Evolutionary conservation across 2,888 invertebrate species (phyloP).

Genomic region (Lingula anatina): DNA sequence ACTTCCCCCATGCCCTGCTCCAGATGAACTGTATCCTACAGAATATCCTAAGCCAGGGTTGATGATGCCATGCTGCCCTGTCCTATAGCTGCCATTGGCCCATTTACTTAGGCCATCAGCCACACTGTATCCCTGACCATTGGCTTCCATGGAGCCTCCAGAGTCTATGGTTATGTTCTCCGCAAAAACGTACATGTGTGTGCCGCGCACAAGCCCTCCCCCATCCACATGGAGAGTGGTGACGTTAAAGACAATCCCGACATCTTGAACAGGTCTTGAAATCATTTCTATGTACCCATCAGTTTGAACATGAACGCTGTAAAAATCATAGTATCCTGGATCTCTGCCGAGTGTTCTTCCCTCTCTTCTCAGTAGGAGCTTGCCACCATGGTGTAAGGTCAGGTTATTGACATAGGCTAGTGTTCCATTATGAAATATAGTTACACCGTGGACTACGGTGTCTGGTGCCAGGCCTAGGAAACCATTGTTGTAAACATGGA

Average conservation of each 20-base stretch:
- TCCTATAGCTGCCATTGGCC: constrained; percentile 2
- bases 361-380: constrained; percentile 22
- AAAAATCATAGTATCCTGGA: constrained; percentile 20
- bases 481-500: constrained; percentile 28
- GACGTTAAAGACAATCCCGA: constrained; percentile 20
- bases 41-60: constrained; percentile 25
- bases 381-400: constrained; percentile 28
- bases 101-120: constrained; percentile 14
- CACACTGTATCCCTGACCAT: constrained; percentile 24
- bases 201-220: constrained; percentile 26
- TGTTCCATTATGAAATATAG: constrained; percentile 29
- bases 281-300: constrained; percentile 29
- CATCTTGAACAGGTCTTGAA: constrained; percentile 23
- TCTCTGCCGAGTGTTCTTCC: constrained; percentile 18
- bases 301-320: constrained; percentile 30
- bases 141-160: constrained; percentile 22
- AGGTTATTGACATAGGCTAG: constrained; percentile 25
- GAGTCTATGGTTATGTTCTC: constrained; percentile 28
- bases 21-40: constrained; percentile 16
- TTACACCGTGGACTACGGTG: constrained; percentile 25
- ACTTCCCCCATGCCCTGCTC: constrained; percentile 33
- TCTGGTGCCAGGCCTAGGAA: constrained; percentile 28
- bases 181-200: constrained; percentile 23
- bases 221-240: constrained; percentile 23
- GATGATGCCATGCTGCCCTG: constrained; percentile 20